Conservation (phyloP, 2,113 vertebrate genomes). For the Peromyscus californicus region DNA sequence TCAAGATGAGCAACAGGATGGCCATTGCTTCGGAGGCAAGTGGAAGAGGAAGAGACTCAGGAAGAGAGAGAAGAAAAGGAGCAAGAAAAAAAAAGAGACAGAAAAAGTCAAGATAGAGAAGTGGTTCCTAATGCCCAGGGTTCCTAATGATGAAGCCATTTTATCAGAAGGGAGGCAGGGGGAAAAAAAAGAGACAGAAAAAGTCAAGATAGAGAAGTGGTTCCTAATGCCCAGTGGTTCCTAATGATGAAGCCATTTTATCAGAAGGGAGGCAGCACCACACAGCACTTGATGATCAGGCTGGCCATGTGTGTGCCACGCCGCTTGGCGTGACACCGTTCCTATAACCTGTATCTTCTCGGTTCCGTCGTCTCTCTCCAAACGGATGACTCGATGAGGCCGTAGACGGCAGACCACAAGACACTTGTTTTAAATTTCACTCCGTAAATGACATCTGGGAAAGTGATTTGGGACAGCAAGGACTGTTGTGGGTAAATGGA, state of each 20-base stretch:
- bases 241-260: not conserved
- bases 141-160: not conserved
- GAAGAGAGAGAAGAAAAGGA: too few species aligned
- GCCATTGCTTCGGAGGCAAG: not conserved
- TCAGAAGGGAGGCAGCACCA: not conserved
- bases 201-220: not conserved
- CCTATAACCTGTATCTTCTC: conserved; percentile 63
- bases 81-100: too few species aligned
- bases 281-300: not conserved
- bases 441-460: conserved; percentile 87
- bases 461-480: conserved; percentile 82
- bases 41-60: not conserved
- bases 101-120: not conserved
- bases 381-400: conserved; percentile 84
- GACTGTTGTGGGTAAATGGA: conserved; percentile 75
- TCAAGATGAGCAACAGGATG: too few species aligned
- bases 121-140: not conserved
- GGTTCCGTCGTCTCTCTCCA: not conserved
- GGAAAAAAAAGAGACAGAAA: too few species aligned
- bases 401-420: conserved; percentile 82
- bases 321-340: not conserved
- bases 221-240: not conserved
- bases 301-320: not conserved
- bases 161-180: not conserved
- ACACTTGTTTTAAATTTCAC: conserved; percentile 89